Conservation (phyloP, 2,888 invertebrate species). For the Papilio gigon region DNA sequence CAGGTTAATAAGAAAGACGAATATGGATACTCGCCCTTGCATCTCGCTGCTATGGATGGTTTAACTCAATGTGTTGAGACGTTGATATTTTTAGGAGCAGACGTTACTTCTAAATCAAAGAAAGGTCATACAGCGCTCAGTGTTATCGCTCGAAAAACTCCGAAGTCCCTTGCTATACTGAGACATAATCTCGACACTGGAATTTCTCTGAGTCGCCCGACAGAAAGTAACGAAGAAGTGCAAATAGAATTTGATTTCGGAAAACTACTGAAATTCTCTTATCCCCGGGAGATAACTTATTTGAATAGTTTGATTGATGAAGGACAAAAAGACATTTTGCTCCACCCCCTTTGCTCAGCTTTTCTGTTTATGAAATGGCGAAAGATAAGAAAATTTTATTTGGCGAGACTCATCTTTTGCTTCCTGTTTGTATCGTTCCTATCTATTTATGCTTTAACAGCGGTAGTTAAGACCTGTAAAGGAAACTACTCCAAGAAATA, state of each 20-base stretch:
- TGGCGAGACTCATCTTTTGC: constrained; percentile 90
- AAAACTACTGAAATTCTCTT: constrained; percentile 90
- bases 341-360: constrained; percentile 93
- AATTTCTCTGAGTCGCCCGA: constrained; percentile 87
- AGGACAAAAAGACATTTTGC: constrained; percentile 92
- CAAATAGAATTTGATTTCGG: constrained; percentile 92
- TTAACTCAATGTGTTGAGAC: constrained; percentile 92
- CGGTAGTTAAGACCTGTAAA: constrained; percentile 87
- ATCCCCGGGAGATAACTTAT: constrained; percentile 92
- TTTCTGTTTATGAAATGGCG: constrained; percentile 95
- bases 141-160: constrained; percentile 92
- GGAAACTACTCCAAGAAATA: constrained; percentile 75
- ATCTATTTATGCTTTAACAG: constrained; percentile 90
- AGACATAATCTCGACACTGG: constrained; percentile 90
- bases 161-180: constrained; percentile 90
- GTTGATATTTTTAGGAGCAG: constrained; percentile 91
- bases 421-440: constrained; percentile 90
- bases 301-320: constrained; percentile 93
- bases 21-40: constrained; percentile 92
- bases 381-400: constrained; percentile 93
- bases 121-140: constrained; percentile 93
- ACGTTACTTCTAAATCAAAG: constrained; percentile 92
- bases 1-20: constrained; percentile 92
- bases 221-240: constrained; percentile 90
- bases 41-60: constrained; percentile 92